Conservation (phyloP, 2,797 vertebrate species). For the Pseudochaenichthys georgianus region DNA sequence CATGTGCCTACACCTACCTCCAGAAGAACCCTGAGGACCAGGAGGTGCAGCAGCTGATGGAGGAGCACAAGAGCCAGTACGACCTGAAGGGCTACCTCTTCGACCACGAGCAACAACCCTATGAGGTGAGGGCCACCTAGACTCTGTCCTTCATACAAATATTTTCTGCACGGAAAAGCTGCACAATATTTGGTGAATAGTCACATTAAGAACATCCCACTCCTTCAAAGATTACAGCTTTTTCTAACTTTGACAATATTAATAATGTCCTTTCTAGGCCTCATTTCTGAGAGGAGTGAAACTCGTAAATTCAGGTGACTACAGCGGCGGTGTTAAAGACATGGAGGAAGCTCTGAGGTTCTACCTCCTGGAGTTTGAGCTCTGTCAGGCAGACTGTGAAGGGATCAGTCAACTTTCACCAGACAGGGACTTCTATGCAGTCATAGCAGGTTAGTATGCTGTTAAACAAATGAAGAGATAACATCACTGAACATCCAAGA, state of each 20-base stretch:
- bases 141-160: not conserved
- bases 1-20: constrained; percentile 91
- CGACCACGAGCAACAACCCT: constrained; percentile 85
- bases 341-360: constrained; percentile 90
- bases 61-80: constrained; percentile 85
- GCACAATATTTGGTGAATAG: too few relatives aligned
- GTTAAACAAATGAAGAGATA: not conserved
- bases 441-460: constrained; percentile 84
- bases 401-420: constrained; percentile 84
- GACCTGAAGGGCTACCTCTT: constrained; percentile 86
- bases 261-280: constrained; percentile 21
- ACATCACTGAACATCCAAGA: not conserved
- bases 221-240: too few relatives aligned
- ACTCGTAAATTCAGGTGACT: constrained; percentile 87
- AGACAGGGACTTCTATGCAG: constrained; percentile 87
- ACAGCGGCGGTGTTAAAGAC: constrained; percentile 81
- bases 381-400: constrained; percentile 88
- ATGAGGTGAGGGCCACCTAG: constrained; percentile 79
- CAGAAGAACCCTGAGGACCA: constrained; percentile 90
- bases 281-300: constrained; percentile 85
- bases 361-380: constrained; percentile 87
- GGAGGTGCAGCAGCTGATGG: constrained; percentile 86
- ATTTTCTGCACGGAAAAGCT: not conserved
- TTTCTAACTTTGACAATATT: too few relatives aligned
- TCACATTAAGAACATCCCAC: too few relatives aligned